These are phyloP conservation scores for Gymnoscopelus microlampas DNA, from an alignment of 2,797 vertebrate species.

Conservation along the genomic window DNA sequence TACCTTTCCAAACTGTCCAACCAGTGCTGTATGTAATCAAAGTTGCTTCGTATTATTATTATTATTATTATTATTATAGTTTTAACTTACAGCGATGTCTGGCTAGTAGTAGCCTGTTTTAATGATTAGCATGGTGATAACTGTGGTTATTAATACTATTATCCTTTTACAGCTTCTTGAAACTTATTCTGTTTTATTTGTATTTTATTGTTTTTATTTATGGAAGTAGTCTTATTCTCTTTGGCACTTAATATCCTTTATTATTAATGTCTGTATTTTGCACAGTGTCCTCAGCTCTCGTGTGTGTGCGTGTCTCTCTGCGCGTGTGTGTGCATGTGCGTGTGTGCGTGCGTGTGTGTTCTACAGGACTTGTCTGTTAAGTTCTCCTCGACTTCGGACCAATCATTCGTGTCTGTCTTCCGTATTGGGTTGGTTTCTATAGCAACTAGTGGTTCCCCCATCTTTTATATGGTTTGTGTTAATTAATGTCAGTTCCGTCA, in stretches of 20 bases:
- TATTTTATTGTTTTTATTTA: constrained; percentile 80
- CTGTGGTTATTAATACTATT: constrained; percentile 34
- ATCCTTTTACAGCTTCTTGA: constrained; percentile 2
- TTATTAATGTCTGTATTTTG: constrained; percentile 67
- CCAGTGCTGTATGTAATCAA: constrained; percentile 45
- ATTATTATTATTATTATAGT: constrained; percentile 21
- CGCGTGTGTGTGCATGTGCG: constrained; percentile 3
- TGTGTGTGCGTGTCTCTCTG: not conserved
- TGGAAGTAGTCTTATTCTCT: constrained; percentile 65
- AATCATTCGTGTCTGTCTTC: constrained; percentile 57
- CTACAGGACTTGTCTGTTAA: constrained; percentile 68
- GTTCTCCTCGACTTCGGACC: constrained; percentile 65
- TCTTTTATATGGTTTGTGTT: not conserved
- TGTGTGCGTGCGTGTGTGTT: constrained; percentile 31
- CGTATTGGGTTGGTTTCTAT: constrained; percentile 17
- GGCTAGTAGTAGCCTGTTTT: constrained; percentile 41
- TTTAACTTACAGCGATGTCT: constrained; percentile 20
- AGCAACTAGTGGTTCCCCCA: not conserved
- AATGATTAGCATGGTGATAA: constrained; percentile 30
- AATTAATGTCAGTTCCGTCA: too few species aligned
- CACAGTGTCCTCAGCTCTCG: constrained; percentile 65
- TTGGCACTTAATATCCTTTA: constrained; percentile 74
- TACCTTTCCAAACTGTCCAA: constrained; percentile 12
- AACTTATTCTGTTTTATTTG: constrained; percentile 38
- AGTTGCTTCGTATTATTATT: constrained; percentile 28